These are phyloP conservation scores for Colius striatus DNA, from an alignment of 2,113 vertebrate genomes.

Conservation along the genomic window DNA sequence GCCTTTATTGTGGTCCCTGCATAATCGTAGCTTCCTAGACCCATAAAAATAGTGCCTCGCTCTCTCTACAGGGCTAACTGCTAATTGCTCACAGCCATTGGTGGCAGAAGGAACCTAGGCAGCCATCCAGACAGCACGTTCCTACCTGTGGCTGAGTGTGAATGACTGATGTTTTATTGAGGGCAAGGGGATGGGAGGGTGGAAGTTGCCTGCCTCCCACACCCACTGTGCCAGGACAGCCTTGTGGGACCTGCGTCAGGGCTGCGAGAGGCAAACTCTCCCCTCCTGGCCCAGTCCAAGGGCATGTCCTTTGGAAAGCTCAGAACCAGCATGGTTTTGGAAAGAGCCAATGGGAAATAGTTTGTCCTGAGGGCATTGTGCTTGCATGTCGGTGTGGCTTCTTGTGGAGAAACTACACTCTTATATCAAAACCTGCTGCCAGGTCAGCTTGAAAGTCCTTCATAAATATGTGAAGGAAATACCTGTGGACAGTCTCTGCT, in stretches of 20 bases:
- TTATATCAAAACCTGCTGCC: not conserved
- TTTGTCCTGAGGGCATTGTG: not conserved
- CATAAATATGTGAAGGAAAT: not conserved
- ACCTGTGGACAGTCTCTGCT: not conserved
- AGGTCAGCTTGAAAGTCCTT: not conserved
- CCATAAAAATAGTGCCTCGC: not conserved
- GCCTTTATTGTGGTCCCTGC: not conserved
- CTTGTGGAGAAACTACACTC: not conserved
- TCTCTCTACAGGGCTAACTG: not conserved
- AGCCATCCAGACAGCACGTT: not conserved
- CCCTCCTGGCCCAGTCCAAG: not conserved
- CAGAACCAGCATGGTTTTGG: not conserved
- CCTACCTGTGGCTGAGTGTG: not conserved
- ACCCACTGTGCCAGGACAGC: not conserved
- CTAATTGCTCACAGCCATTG: not conserved
- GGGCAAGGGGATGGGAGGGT: not conserved
- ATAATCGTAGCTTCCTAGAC: not conserved
- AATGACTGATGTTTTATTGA: not conserved
- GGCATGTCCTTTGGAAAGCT: not conserved
- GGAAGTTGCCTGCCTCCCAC: not conserved
- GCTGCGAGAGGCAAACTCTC: not conserved
- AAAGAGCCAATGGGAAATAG: not conserved
- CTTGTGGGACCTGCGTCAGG: not conserved
- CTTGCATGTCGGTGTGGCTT: not conserved
- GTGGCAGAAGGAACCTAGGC: not conserved